Base-by-base conservation (phyloP, 2,888 invertebrate species). In the Andrena flavipes region DNA sequence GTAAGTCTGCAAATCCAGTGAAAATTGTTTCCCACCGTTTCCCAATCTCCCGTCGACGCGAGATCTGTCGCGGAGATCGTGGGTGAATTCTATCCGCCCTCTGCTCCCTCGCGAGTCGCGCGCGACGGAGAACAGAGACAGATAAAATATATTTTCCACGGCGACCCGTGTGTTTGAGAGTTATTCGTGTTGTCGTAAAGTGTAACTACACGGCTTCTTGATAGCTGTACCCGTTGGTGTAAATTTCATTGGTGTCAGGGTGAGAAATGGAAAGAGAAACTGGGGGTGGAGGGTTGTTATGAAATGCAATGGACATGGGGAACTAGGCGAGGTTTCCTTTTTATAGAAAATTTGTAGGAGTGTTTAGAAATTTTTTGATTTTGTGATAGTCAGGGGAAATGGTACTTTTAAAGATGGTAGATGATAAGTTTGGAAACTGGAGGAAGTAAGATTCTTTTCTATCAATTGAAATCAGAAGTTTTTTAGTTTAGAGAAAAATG, bases 1-100 rank as follows among this genome's bases (percentile, higher is more conserved):
- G 95, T 96, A 93, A 95, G 95, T 95, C 78, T 70, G 67, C 49
- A 63, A 84, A 62, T 79, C 54, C 72, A 42, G n/a, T 26, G 49
- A 30, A 70, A 72, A 83, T 74, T 56, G 33, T 80, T 71, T 60
- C 13, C 56, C 30, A n/a, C 20, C 69, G 7, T 35, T 30, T 20
- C 8, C 2, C 16, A 13, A 20, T 16, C 8, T 10, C 20, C 51
- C 26, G 26, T 8, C n/a, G n/a, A 2, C 20, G 16, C 42, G 20
- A 20, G 23, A 65, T 60, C 68, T 33, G 56, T 33, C 20, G 8
- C 6, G n/a, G 26, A 29, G 49, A 51, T 51, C 51, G 51, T 8
- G 20, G 56, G 0, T 10, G 26, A 13, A 13, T 56, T 23, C 10
- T 23, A 26, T 4, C 4, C 10, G 23, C 26, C 26, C 56, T 26